phyloP scores from a whole-genome alignment of 1,140 invertebrate species.

The Pseudobourletiella spinata region DNA sequence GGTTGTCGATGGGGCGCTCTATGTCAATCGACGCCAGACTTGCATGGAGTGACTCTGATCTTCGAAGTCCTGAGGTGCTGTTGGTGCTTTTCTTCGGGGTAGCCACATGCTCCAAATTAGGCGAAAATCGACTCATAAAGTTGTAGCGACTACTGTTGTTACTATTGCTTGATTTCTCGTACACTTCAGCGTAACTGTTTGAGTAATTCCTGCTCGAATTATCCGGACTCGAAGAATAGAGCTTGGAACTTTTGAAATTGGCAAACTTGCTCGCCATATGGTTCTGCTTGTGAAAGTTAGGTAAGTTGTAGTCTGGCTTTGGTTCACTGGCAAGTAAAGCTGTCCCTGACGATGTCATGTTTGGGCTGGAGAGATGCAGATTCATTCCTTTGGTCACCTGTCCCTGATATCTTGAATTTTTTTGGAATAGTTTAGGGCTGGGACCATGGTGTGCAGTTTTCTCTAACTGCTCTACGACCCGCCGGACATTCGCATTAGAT shows the following conservation, averaged over 20 bases:
- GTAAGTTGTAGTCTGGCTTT: constrained; percentile 24
- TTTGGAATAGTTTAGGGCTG: constrained; percentile 17
- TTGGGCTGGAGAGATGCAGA: background rate
- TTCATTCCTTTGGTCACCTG: background rate
- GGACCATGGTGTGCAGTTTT: constrained; percentile 16
- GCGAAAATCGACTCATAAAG: constrained; percentile 21
- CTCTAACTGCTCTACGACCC: constrained; percentile 29
- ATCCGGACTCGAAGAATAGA: constrained; percentile 29
- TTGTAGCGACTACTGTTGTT: constrained; percentile 12
- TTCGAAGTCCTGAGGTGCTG: constrained; percentile 9
- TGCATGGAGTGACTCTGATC: constrained; percentile 31
- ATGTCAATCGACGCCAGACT: constrained; percentile 23
- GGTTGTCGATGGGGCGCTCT: background rate
- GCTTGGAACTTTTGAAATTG: constrained; percentile 34
- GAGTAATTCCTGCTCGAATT: constrained; percentile 21
- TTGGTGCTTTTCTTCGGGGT: constrained; percentile 3
- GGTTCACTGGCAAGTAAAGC: constrained; percentile 8
- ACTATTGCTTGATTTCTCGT: constrained; percentile 12
- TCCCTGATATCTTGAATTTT: constrained; percentile 6
- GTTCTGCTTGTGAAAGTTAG: constrained; percentile 33
- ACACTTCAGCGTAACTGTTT: constrained; percentile 13
- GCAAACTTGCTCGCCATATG: constrained; percentile 35
- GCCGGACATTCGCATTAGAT: constrained; percentile 13
- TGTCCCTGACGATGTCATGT: background rate
- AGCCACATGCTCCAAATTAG: constrained; percentile 27